phyloP scores from a whole-genome alignment of 2,113 vertebrate species.

The Scopus umbretta region DNA sequence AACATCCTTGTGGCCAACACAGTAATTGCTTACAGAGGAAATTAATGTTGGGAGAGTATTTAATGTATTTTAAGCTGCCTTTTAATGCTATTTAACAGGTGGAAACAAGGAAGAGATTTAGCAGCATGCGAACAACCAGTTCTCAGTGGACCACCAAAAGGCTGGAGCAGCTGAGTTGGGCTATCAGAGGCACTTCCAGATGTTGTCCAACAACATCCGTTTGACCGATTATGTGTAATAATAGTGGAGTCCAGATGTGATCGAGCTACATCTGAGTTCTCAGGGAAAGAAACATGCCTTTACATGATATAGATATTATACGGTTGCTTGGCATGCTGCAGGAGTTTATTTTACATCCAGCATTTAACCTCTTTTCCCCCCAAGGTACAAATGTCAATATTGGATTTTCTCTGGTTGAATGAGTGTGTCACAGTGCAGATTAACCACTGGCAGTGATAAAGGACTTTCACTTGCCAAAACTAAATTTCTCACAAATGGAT shows the following conservation, averaged over 20 bases:
- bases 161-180: neutral
- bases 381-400: slow-evolving; percentile 72
- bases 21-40: neutral
- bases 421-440: slow-evolving; percentile 69
- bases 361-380: slow-evolving; percentile 62
- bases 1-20: neutral
- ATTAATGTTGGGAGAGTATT: neutral
- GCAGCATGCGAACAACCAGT: neutral
- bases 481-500: slow-evolving; percentile 70
- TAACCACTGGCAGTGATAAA: slow-evolving; percentile 72
- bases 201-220: slow-evolving; percentile 8
- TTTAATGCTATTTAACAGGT: slow-evolving; percentile 17
- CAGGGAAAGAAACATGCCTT: neutral
- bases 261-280: neutral
- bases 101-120: slow-evolving; percentile 23
- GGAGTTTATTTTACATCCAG: slow-evolving; percentile 51
- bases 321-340: neutral
- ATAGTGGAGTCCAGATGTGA: slow-evolving; percentile 14
- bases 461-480: slow-evolving; percentile 68
- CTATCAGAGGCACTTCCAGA: neutral
- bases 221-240: neutral
- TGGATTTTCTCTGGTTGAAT: slow-evolving; percentile 74
- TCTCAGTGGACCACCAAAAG: neutral
- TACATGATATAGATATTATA: slow-evolving; percentile 9
- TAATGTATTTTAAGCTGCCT: neutral